Percentiles rank a stretch among this genome's conserved stretches.
phyloP scores from a whole-genome alignment of 2,888 invertebrate species.

The Acleris laterana region DNA sequence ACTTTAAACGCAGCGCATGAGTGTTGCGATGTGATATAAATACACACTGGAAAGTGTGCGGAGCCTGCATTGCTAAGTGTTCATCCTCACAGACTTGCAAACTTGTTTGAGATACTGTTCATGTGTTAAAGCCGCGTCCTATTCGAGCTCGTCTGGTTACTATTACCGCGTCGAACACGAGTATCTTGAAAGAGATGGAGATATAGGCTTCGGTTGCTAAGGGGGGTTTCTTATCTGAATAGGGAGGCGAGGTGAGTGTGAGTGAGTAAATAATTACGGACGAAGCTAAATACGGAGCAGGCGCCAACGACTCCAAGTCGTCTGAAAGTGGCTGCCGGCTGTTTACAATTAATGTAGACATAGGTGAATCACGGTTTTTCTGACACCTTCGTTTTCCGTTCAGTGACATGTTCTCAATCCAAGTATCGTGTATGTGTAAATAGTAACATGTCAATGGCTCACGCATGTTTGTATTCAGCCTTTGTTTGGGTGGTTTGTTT shows the following conservation, averaged over 20 bases:
- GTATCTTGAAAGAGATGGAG: conserved; percentile 6
- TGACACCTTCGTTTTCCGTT: conserved; percentile 44
- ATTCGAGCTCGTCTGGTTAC: conserved; percentile 16
- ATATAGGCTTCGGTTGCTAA: neutral
- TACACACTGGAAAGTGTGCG: conserved; percentile 46
- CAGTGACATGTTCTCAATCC: conserved; percentile 51
- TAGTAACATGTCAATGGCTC: conserved; percentile 52
- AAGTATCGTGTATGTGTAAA: conserved; percentile 55
- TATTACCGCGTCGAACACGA: neutral
- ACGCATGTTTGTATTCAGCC: conserved; percentile 43
- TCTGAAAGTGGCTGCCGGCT: conserved; percentile 18
- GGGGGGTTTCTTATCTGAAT: conserved; percentile 7
- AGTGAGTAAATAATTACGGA: conserved; percentile 44
- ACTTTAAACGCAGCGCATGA: neutral
- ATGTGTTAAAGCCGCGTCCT: conserved; percentile 37
- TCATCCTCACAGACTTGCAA: conserved; percentile 45
- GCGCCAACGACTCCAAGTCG: conserved; percentile 13
- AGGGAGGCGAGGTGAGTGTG: conserved; percentile 4
- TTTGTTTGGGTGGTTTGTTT: conserved; percentile 57
- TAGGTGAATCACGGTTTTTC: conserved; percentile 15
- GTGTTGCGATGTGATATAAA: conserved; percentile 25
- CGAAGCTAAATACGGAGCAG: conserved; percentile 27
- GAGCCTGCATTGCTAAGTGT: conserved; percentile 38
- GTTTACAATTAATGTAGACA: conserved; percentile 15
- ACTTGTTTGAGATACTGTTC: conserved; percentile 61